Percentiles rank a stretch among this genome's conserved stretches.
Evolutionary conservation across 2,888 invertebrate species (phyloP).

Genomic region (Danaus chrysippus): DNA sequence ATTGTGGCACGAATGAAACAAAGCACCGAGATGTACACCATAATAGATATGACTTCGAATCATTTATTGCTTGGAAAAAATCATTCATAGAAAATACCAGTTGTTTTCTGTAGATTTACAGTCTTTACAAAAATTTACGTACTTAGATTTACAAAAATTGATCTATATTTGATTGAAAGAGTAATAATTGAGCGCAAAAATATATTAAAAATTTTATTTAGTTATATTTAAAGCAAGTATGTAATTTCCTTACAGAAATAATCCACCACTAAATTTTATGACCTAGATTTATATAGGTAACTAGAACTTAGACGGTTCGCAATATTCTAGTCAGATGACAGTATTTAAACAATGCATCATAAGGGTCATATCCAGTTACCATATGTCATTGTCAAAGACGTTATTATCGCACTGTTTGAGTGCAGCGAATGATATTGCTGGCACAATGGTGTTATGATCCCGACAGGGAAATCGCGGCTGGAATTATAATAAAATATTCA

Average conservation of each 20-base stretch:
- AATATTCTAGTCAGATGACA: no score
- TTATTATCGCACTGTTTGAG: slow-evolving; percentile 51
- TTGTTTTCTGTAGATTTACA: no score
- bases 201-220: no score
- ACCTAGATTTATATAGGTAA: no score
- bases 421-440: slow-evolving; percentile 54
- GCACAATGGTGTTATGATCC: slow-evolving; percentile 43
- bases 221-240: no score
- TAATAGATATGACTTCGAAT: slow-evolving; percentile 24
- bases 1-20: slow-evolving; percentile 42
- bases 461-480: slow-evolving; percentile 39
- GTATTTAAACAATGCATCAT: not conserved
- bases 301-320: no score
- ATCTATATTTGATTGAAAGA: no score
- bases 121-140: no score
- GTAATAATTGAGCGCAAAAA: no score
- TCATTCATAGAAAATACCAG: not conserved
- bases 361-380: slow-evolving; percentile 21
- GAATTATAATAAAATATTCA: slow-evolving; percentile 21
- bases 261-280: no score
- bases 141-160: no score
- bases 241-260: no score
- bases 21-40: slow-evolving; percentile 30
- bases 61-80: slow-evolving; percentile 1
- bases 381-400: slow-evolving; percentile 29